These are phyloP conservation scores for Chalcis sispes DNA, from an alignment of 2,888 invertebrate genomes.

Conservation along the genomic window DNA sequence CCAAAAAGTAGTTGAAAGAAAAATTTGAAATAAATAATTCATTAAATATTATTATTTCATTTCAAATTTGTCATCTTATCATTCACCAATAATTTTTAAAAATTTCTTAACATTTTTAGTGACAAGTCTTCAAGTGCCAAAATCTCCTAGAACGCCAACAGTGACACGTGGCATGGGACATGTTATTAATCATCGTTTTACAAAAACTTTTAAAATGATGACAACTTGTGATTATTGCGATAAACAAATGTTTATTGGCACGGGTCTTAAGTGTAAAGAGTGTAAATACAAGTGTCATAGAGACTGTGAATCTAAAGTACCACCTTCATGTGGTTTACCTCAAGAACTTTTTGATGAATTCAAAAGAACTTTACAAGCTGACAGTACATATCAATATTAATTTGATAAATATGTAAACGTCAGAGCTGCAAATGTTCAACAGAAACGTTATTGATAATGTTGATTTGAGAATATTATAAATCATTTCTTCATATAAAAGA, in stretches of 20 bases:
- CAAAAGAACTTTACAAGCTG: constrained; percentile 84
- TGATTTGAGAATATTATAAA: not conserved
- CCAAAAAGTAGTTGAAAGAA: not conserved
- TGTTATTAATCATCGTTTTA: constrained; percentile 93
- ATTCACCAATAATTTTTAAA: not conserved
- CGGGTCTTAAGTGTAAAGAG: constrained; percentile 92
- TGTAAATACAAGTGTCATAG: constrained; percentile 94
- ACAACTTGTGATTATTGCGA: constrained; percentile 93
- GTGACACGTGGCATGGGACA: constrained; percentile 89
- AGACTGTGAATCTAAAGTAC: constrained; percentile 93
- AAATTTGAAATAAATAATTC: not conserved
- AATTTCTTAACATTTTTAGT: not conserved
- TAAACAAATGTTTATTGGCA: constrained; percentile 90
- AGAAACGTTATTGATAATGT: not conserved
- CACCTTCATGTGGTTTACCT: constrained; percentile 95
- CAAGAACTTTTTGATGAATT: constrained; percentile 90
- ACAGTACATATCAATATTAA: constrained; percentile 74
- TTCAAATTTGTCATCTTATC: not conserved
- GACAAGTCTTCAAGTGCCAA: constrained; percentile 78
- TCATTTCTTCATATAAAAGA: no score
- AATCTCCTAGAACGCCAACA: constrained; percentile 87
- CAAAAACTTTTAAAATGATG: constrained; percentile 91
- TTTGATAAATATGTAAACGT: constrained; percentile 10
- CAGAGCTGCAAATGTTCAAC: not conserved
- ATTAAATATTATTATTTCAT: not conserved